Base-by-base conservation (phyloP, 2,888 invertebrate species). In the Meiosimyza decipiens region DNA sequence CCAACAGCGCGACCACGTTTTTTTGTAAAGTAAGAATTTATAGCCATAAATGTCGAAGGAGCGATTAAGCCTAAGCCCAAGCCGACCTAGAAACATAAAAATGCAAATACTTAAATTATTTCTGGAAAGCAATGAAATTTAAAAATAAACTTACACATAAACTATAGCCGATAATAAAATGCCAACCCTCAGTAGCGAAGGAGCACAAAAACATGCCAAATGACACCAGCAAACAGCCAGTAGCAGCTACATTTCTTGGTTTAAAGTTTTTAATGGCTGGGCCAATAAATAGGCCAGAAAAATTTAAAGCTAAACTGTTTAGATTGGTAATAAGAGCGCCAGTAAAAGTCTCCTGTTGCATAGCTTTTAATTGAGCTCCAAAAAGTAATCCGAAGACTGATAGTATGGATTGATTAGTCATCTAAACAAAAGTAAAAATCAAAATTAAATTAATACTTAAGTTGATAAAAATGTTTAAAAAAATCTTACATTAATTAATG, bases 1-100 rank as follows among this genome's bases (percentile, higher is more conserved):
- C 93, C 93, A 71, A 93, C 92, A n/a, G 94, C 94, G 55, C 91
- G 89, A 74, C 92, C 92, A 78, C 92, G 91, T 82, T 88, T 90
- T 72, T 88, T 88, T 73, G 89, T 90, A 82, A 94, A 94, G 84
- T 93, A 94, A 33, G 91, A 89, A 83, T 92, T 92, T 74, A 93
- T 91, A 49, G 92, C 91, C 80, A 93, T 90, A 84, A 93, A 93
- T 49, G 92, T 90, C 4, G 92, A 90, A 60, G 93, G 92, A 76
- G 92, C 90, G 76, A 93, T 91, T 74, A 94, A 88, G 47, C 93
- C 93, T 76, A 93, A 87, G 50, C 93, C 93, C 72, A 92, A 82
- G 51, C 87, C 87, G 79, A 92, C 92, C 92, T 83, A 52, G 80
- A 81, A 69, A 63, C 60, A 63, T 54, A 55, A 18, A 28, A 33